Conservation (phyloP, 2,113 vertebrate species). For the Hirundichthys speculiger region DNA sequence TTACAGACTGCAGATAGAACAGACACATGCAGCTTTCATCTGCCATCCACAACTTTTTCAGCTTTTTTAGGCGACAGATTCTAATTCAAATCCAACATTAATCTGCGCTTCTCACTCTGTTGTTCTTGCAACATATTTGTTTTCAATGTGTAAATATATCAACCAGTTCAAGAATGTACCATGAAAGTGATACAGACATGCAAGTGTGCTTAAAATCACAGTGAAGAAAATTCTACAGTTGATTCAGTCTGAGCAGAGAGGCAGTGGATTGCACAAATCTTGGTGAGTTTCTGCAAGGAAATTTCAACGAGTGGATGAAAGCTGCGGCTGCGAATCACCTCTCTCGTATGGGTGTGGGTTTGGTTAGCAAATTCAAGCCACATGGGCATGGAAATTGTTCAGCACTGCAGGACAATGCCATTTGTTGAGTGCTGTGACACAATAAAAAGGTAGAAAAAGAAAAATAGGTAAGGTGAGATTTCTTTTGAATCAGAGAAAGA, state of each 20-base stretch:
- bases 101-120: constrained; percentile 9
- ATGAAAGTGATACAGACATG: constrained; percentile 26
- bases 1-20: constrained; percentile 32
- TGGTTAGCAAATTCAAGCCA: too few relatives aligned
- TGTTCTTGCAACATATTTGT: constrained; percentile 9
- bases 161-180: constrained; percentile 13
- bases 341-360: too few relatives aligned
- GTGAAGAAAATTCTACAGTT: background rate
- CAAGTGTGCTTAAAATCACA: constrained; percentile 16
- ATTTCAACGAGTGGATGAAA: constrained; percentile 1
- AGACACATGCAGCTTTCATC: constrained; percentile 31
- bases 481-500: constrained; percentile 22
- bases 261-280: constrained; percentile 3
- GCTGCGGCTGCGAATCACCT: too few relatives aligned
- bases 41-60: constrained; percentile 19
- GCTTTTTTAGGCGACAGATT: constrained; percentile 20
- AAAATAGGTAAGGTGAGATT: constrained; percentile 3
- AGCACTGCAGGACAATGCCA: constrained; percentile 29
- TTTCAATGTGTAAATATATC: constrained; percentile 22
- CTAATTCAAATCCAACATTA: constrained; percentile 31
- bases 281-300: constrained; percentile 21
- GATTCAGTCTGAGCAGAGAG: background rate
- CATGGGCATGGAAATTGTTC: constrained; percentile 6
- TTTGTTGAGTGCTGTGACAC: constrained; percentile 10
- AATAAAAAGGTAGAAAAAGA: constrained; percentile 11